These are phyloP conservation scores for Linnaemya vulpina DNA, from an alignment of 2,888 invertebrate genomes.

Conservation along the genomic window DNA sequence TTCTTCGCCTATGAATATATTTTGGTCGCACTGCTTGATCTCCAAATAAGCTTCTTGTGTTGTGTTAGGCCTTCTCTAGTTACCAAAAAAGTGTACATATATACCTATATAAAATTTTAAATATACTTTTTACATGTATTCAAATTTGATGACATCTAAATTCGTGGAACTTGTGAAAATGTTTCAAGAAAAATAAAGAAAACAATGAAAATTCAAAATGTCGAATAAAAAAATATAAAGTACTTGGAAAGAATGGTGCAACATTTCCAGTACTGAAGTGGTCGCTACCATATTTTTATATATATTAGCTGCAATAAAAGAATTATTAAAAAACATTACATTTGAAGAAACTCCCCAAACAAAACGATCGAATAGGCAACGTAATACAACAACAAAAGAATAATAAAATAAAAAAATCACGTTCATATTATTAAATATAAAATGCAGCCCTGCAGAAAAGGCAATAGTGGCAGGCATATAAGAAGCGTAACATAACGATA, in stretches of 20 bases:
- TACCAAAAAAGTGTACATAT: constrained; percentile 37
- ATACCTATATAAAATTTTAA: constrained; percentile 11
- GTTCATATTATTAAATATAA: constrained; percentile 24
- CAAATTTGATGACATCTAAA: constrained; percentile 20
- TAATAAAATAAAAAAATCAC: constrained; percentile 39
- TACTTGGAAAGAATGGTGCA: constrained; percentile 29
- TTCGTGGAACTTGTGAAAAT: constrained; percentile 9
- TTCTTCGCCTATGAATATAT: constrained; percentile 69
- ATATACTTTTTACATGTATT: constrained; percentile 37
- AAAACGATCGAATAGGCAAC: constrained; percentile 39
- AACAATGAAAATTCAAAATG: not conserved
- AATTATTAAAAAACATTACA: constrained; percentile 1
- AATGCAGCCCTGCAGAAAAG: constrained; percentile 55
- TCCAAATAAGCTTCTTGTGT: constrained; percentile 68
- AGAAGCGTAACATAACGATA: constrained; percentile 54
- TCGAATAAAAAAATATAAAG: not conserved
- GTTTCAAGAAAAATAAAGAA: constrained; percentile 16
- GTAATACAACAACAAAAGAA: constrained; percentile 49
- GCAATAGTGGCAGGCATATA: constrained; percentile 45
- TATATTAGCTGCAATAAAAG: constrained; percentile 21
- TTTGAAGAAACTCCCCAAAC: constrained; percentile 49
- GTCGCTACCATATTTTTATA: constrained; percentile 26
- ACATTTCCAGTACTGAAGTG: constrained; percentile 37
- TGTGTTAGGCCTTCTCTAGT: constrained; percentile 63
- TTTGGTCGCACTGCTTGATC: constrained; percentile 67